phyloP scores from a whole-genome alignment of 2,113 vertebrate genomes.

The Semicossyphus pulcher region DNA sequence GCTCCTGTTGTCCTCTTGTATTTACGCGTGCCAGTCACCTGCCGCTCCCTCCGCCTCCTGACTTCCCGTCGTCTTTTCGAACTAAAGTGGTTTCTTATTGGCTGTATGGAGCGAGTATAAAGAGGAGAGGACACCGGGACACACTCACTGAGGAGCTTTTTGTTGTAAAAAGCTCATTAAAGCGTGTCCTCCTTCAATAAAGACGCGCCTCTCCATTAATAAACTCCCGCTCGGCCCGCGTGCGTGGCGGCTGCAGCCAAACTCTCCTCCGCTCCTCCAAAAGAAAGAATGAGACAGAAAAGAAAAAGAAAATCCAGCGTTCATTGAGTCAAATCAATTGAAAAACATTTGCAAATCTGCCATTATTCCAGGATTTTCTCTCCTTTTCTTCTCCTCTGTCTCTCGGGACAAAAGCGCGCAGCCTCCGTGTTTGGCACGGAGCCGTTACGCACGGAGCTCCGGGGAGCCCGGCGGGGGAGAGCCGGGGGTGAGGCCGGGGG shows the following conservation, averaged over 20 bases:
- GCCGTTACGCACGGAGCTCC: slow-evolving; percentile 79
- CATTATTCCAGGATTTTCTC: slow-evolving; percentile 87
- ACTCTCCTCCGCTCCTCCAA: slow-evolving; percentile 16
- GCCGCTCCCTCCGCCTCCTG: slow-evolving; percentile 76
- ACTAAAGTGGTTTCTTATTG: slow-evolving; percentile 75
- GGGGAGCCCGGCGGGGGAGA: not conserved
- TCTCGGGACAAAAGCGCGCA: slow-evolving; percentile 76
- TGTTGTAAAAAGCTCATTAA: slow-evolving; percentile 89
- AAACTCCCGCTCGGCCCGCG: slow-evolving; percentile 65
- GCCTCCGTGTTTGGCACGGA: slow-evolving; percentile 80
- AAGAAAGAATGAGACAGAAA: slow-evolving; percentile 14
- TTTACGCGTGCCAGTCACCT: slow-evolving; percentile 92
- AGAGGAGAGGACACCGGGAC: slow-evolving; percentile 83
- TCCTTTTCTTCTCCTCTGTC: slow-evolving; percentile 79
- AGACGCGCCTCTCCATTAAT: slow-evolving; percentile 77
- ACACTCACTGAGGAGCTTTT: slow-evolving; percentile 82
- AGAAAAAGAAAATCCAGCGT: slow-evolving; percentile 64
- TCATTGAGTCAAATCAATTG: slow-evolving; percentile 87
- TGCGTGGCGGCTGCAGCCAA: slow-evolving; percentile 50
- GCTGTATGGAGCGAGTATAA: slow-evolving; percentile 73
- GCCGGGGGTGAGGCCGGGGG: not conserved
- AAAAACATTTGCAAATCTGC: slow-evolving; percentile 88
- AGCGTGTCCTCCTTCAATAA: slow-evolving; percentile 88
- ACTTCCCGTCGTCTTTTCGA: slow-evolving; percentile 62
- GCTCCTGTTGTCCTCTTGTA: slow-evolving; percentile 77